Evolutionary conservation across 2,797 vertebrate species (phyloP).

Genomic region (Orientallactaga sibirica): DNA sequence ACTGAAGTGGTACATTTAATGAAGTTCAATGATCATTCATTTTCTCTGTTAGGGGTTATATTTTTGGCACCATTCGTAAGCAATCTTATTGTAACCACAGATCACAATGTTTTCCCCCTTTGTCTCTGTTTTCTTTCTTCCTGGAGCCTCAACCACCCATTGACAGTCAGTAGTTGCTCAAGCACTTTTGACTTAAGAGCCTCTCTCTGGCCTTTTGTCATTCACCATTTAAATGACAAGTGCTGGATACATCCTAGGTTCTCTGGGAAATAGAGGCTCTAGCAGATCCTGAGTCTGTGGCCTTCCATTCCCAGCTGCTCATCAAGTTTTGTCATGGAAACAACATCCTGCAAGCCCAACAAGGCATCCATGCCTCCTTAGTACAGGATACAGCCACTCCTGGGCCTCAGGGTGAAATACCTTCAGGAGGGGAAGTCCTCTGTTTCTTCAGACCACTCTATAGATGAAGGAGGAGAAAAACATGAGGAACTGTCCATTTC

Average conservation of each 20-base stretch:
- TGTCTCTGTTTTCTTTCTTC: not conserved
- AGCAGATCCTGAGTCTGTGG: not conserved
- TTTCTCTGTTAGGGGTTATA: not conserved
- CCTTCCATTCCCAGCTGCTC: not conserved
- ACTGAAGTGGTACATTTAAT: not conserved
- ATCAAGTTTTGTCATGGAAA: not conserved
- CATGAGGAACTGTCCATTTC: conserved; percentile 79
- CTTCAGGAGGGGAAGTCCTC: not conserved
- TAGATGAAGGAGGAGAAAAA: conserved; percentile 82
- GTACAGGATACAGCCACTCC: not conserved
- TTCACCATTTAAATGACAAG: not conserved
- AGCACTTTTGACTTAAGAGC: not conserved
- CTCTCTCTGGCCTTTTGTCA: not conserved
- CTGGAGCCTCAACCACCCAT: not conserved
- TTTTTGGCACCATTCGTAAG: not conserved
- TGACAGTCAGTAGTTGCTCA: not conserved
- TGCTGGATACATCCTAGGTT: not conserved
- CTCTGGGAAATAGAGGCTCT: not conserved
- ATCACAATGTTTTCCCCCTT: not conserved
- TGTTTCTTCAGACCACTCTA: conserved; percentile 59
- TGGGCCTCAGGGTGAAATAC: not conserved
- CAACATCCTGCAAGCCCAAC: not conserved
- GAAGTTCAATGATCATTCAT: not conserved
- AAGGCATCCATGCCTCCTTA: not conserved
- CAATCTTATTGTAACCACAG: not conserved